Percentiles rank a stretch among this genome's conserved stretches.
Evolutionary conservation across 2,797 vertebrate species (phyloP).

Genomic region (Zalophus californianus): DNA sequence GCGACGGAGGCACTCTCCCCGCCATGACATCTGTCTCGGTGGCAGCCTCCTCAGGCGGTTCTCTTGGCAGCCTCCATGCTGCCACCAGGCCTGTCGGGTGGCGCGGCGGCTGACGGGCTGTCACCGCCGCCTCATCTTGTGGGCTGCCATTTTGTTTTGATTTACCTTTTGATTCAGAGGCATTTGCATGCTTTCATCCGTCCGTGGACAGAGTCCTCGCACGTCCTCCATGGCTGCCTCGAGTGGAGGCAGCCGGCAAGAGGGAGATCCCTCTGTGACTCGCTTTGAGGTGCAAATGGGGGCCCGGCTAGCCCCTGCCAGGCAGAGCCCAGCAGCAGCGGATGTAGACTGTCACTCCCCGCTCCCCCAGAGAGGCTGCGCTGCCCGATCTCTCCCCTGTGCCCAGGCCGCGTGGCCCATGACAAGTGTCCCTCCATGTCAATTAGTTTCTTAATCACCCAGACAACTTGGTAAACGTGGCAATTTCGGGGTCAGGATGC

Average conservation of each 20-base stretch:
- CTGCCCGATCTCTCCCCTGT: background rate
- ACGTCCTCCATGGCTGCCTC: constrained; percentile 57
- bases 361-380: background rate
- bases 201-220: constrained; percentile 68
- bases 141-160: constrained; percentile 78
- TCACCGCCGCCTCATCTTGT: constrained; percentile 70
- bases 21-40: constrained; percentile 71
- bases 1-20: constrained; percentile 58
- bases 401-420: background rate
- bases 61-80: constrained; percentile 63
- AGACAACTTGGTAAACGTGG: constrained; percentile 24
- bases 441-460: constrained; percentile 18
- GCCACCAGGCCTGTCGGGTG: constrained; percentile 74
- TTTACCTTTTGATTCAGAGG: constrained; percentile 77
- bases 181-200: constrained; percentile 76
- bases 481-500: background rate
- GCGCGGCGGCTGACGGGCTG: constrained; percentile 65
- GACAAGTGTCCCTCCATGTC: background rate
- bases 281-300: constrained; percentile 71
- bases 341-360: background rate
- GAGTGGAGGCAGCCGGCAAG: background rate
- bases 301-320: background rate
- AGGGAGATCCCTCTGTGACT: background rate
- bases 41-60: constrained; percentile 73
- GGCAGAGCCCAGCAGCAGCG: background rate